phyloP scores from a whole-genome alignment of 2,113 vertebrate species.

The Nannospalax galili region DNA sequence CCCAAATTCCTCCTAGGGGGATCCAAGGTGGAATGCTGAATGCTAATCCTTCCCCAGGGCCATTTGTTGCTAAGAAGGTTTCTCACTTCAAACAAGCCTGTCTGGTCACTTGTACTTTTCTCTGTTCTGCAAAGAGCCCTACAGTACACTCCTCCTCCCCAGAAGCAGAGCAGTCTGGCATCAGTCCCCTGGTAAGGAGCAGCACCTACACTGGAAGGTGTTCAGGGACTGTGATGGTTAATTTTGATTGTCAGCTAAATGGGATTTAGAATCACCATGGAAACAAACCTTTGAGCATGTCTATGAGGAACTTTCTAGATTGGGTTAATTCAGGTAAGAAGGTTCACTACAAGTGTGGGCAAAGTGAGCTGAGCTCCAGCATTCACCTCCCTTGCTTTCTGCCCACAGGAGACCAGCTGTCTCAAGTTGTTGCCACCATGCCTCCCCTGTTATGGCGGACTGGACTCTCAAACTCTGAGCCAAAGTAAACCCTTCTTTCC shows the following conservation, averaged over 20 bases:
- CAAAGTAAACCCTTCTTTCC: too few relatives aligned
- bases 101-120: background rate
- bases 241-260: background rate
- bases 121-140: background rate
- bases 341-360: too few relatives aligned
- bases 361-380: background rate
- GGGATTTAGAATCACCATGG: background rate
- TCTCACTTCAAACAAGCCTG: background rate
- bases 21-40: background rate
- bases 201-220: background rate
- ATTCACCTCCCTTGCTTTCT: too few relatives aligned
- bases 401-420: background rate
- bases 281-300: background rate
- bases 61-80: too few relatives aligned
- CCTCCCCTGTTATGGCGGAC: too few relatives aligned
- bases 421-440: too few relatives aligned
- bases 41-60: background rate
- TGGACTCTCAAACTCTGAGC: too few relatives aligned
- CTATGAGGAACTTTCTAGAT: background rate
- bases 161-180: too few relatives aligned
- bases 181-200: too few relatives aligned
- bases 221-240: background rate
- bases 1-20: background rate
- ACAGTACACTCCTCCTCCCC: background rate
- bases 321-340: background rate